phyloP scores from a whole-genome alignment of 2,113 vertebrate genomes.

The Microtus pennsylvanicus region DNA sequence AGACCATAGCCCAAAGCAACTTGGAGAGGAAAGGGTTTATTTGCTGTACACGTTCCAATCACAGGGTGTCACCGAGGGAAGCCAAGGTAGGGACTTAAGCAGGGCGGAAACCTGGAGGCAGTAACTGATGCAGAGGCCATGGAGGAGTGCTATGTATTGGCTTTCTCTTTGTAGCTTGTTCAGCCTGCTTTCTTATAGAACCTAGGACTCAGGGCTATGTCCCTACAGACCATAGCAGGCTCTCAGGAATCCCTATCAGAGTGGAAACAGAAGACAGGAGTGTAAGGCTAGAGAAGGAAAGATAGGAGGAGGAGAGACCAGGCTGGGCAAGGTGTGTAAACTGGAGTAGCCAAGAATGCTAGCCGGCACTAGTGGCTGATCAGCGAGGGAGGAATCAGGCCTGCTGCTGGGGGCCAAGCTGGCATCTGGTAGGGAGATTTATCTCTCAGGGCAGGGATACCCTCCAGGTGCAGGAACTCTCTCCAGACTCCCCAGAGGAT shows the following conservation, averaged over 20 bases:
- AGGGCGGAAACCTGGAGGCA: not conserved
- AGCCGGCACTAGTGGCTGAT: not conserved
- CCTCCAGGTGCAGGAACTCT: not conserved
- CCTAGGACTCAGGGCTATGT: not conserved
- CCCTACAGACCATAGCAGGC: not conserved
- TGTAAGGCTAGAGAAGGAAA: not conserved
- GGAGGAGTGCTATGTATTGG: not conserved
- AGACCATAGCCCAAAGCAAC: not conserved
- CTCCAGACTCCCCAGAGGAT: not conserved
- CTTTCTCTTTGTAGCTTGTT: not conserved
- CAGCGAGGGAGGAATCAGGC: not conserved
- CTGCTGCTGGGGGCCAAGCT: not conserved
- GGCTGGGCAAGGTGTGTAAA: not conserved
- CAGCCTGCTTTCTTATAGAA: not conserved
- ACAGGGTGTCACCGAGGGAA: not conserved
- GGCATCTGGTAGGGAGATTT: slow-evolving; percentile 2
- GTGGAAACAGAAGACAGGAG: not conserved
- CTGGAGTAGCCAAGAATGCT: not conserved
- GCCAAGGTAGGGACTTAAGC: not conserved
- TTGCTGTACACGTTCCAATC: not conserved
- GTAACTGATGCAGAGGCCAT: not conserved
- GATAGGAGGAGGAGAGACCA: not conserved
- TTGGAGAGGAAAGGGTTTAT: not conserved
- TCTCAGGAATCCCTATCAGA: not conserved
- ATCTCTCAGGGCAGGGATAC: not conserved